These are phyloP conservation scores for Prionace glauca DNA, from an alignment of 2,797 vertebrate genomes.

Conservation along the genomic window DNA sequence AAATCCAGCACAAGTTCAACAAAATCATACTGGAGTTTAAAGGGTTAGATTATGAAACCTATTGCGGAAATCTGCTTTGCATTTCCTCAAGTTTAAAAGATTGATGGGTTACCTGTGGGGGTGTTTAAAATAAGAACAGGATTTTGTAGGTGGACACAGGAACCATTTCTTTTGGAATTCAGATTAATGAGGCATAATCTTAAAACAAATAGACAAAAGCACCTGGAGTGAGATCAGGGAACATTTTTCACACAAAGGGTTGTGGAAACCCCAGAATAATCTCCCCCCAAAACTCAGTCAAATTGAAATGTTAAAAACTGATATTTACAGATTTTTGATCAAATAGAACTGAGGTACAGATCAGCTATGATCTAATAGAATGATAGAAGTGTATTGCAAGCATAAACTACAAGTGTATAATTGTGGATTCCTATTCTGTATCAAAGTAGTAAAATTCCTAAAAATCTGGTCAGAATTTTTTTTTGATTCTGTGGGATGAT, in stretches of 20 bases:
- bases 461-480: background rate
- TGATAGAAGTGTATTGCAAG: background rate
- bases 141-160: background rate
- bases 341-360: background rate
- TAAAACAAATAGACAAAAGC: background rate
- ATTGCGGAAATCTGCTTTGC: background rate
- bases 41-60: background rate
- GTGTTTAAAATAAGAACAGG: background rate
- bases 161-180: background rate
- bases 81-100: background rate
- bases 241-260: background rate
- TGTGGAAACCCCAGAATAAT: background rate
- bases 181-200: background rate
- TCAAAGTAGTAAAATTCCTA: background rate
- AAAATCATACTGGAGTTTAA: background rate
- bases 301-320: slow-evolving; percentile 2
- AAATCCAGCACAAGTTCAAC: background rate
- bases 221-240: background rate
- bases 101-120: background rate
- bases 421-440: background rate
- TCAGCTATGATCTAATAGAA: background rate
- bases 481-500: background rate
- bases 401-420: background rate
- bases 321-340: background rate
- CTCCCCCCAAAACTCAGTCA: background rate